Evolutionary conservation across 1,140 invertebrate species (phyloP), one percentile per base, ranked within the genome.

Genomic region (Hyles euphorbiae): DNA sequence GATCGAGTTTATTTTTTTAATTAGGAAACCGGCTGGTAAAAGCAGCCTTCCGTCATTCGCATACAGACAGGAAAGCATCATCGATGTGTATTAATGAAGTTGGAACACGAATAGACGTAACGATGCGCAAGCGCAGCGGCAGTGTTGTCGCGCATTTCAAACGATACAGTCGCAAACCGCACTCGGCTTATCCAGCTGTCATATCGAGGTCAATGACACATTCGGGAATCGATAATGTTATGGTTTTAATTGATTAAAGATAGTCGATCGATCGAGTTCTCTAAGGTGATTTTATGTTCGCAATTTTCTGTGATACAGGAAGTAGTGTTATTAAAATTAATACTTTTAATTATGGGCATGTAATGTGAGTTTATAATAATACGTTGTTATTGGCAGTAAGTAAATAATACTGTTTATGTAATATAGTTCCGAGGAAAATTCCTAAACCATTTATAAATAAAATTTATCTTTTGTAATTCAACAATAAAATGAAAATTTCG

Each of bases 1-100:
- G 36, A 40, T 40, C 36, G 36, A 8, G 36, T 40, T 51, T 51
- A 34, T 65, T 81, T 83, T 65, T 85, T 84, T 80, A 79, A 88
- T 84, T 83, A 88, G 83, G 81, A 88, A 88, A 84, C 83, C 73
- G 82, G 74, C 74, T 61, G 66, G 82, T 83, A 81, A 81, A 85
- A 86, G 76, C 76, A 75, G 75, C 78, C 78, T 88, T 88, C 81
- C 80, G 83, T 81, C 84, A 79, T 81, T 63, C 69, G 61, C 67
- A 61, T 70, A 60, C 52, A 67, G 71, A 74, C 84, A 86, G 81
- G 80, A 78, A 84, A 87, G 78, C 74, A 81, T 76, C 71, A 70
- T 64, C 73, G 80, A 76, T 79, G 76, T 76, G 74, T 80, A 80
- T 81, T 87, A 87, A 87, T 86, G 76, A 84, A 81, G 70, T 70